Evolutionary conservation across 2,113 vertebrate species (phyloP), one percentile per base, ranked within the genome.

Genomic region (Alethe castanea): DNA sequence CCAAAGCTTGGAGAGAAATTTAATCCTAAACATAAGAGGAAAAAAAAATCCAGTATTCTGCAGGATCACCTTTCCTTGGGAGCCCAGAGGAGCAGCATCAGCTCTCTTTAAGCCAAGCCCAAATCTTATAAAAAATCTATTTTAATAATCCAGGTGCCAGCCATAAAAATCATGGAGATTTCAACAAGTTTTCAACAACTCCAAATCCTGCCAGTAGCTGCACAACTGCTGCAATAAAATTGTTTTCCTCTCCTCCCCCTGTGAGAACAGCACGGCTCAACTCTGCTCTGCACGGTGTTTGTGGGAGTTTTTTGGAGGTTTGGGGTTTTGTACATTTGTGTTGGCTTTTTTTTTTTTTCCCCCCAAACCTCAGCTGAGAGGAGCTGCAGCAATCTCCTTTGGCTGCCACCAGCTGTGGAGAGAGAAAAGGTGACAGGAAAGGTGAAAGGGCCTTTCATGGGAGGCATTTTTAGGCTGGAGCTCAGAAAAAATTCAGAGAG

Each of bases 361-460:
- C 47, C 36, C 53, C 80, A 88, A 95, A 89, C 52, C 81, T 94
- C 95, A 95, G 61, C 73, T 85, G 77, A 64, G 52, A 89, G 71
- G 70, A 89, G 57, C 53, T 92, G 48, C 10, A 65, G 70, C 44
- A n/a, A n/a, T 57, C 56, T 92, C n/a, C 11, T 90, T 60, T 67
- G 77, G 19, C 54, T 94, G 74, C 50, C 42, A 70, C 28, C 81
- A n/a, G 64, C 72, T 84, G 89, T 28, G 78, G 81, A 44, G 78
- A 90, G 80, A 93, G 88, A 76, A 82, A 80, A 96, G 53, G 47
- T 11, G 73, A 64, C 36, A 24, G 28, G 18, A 28, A n/a, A 85
- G 29, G 50, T 19, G 42, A 56, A 8, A 56, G 42, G 35, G 19
- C 35, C 36, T 93, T 90, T 90, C 36, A 56, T 52, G n/a, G 80